Percentiles rank a stretch among this genome's conserved stretches.
These are phyloP conservation scores for Argynnis bischoffii DNA, from an alignment of 2,888 invertebrate species.

Conservation along the genomic window DNA sequence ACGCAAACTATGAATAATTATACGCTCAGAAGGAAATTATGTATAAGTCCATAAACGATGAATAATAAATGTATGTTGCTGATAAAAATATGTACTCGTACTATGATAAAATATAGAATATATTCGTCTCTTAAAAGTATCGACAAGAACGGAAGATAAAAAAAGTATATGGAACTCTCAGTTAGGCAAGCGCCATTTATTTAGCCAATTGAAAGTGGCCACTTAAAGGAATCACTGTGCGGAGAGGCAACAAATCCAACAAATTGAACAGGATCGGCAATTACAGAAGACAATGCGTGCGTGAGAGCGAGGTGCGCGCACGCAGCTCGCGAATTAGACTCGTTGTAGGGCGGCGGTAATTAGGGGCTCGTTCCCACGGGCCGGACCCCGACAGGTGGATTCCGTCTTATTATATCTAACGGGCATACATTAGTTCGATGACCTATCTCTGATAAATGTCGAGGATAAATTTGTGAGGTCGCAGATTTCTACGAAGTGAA, in stretches of 20 bases:
- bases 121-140: background rate
- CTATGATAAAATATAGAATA: background rate
- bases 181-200: constrained; percentile 64
- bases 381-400: constrained; percentile 56
- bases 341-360: constrained; percentile 75
- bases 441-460: constrained; percentile 22
- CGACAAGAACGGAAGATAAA: constrained; percentile 6
- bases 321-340: constrained; percentile 80
- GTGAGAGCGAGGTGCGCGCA: constrained; percentile 75
- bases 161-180: constrained; percentile 27
- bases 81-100: background rate
- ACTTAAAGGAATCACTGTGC: constrained; percentile 80
- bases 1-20: constrained; percentile 16
- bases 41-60: constrained; percentile 9
- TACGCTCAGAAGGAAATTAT: constrained; percentile 15
- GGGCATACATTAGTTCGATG: constrained; percentile 37
- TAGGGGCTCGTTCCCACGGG: constrained; percentile 77
- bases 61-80: constrained; percentile 2
- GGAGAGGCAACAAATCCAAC: constrained; percentile 73
- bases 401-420: constrained; percentile 44
- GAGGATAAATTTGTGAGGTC: background rate
- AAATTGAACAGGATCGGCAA: constrained; percentile 82
- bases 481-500: too few relatives aligned
- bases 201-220: constrained; percentile 78
- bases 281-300: constrained; percentile 82